Evolutionary conservation across 2,888 invertebrate species (phyloP).

Genomic region (Leptopilina drosophilae): DNA sequence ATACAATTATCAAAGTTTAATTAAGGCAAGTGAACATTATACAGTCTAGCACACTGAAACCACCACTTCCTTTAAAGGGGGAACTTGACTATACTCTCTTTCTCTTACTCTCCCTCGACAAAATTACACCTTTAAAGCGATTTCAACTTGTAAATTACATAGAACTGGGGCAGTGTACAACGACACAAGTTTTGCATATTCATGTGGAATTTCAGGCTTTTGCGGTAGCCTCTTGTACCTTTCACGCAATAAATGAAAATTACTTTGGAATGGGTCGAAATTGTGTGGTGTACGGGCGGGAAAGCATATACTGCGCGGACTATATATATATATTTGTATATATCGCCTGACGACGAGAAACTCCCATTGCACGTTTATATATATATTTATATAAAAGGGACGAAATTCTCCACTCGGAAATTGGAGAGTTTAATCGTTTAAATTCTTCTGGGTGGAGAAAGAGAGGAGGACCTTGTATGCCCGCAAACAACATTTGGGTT

Average conservation of each 20-base stretch:
- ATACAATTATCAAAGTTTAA: background rate
- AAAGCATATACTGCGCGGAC: background rate
- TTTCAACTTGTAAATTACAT: slow-evolving; percentile 19
- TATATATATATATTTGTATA: no score
- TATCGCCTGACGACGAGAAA: slow-evolving; percentile 5
- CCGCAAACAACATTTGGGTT: slow-evolving; percentile 1
- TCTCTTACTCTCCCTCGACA: no score
- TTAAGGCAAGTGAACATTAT: background rate
- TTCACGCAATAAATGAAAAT: slow-evolving; percentile 55
- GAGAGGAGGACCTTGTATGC: slow-evolving; percentile 18
- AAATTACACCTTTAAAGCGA: background rate
- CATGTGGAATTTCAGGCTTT: slow-evolving; percentile 24
- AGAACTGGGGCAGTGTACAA: slow-evolving; percentile 28
- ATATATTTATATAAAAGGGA: background rate
- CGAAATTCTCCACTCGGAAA: slow-evolving; percentile 35
- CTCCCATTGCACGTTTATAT: background rate
- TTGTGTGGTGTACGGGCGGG: slow-evolving; percentile 23
- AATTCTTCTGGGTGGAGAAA: slow-evolving; percentile 58
- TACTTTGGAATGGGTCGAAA: slow-evolving; percentile 51
- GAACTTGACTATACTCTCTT: background rate
- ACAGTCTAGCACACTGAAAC: background rate
- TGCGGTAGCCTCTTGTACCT: slow-evolving; percentile 33
- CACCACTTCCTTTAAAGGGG: background rate
- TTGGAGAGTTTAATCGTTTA: slow-evolving; percentile 63
- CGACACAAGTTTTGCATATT: slow-evolving; percentile 38